A percentile compares a stretch with the other conserved stretches of the same genome.
Conservation (phyloP, 2,113 vertebrate species). For the Zeus faber region DNA sequence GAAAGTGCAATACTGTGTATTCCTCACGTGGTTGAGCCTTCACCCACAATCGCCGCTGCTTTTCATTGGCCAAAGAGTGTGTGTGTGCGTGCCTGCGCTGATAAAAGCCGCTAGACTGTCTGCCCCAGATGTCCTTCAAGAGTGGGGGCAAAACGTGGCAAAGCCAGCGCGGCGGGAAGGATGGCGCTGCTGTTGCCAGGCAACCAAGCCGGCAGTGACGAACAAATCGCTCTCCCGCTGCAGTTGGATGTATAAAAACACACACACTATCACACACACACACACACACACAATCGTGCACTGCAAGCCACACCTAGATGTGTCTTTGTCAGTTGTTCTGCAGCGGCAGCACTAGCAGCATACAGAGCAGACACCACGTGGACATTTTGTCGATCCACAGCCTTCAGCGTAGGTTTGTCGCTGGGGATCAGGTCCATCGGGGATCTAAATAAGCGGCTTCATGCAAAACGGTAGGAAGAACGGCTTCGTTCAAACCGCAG, state of each 20-base stretch:
- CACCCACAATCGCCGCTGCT: background rate
- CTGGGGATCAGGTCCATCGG: too few species aligned
- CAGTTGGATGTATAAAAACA: conserved; percentile 13
- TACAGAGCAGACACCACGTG: too few species aligned
- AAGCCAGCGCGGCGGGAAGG: conserved; percentile 35
- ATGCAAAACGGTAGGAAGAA: too few species aligned
- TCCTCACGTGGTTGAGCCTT: too few species aligned
- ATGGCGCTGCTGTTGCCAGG: conserved; percentile 70
- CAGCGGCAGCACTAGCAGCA: conserved; percentile 44
- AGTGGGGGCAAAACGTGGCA: conserved; percentile 32
- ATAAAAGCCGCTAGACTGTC: background rate
- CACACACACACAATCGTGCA: conserved; percentile 9
- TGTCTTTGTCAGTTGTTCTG: conserved; percentile 27
- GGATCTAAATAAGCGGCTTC: too few species aligned
- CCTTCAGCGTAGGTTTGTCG: too few species aligned
- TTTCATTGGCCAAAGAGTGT: background rate
- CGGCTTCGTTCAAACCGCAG: too few species aligned
- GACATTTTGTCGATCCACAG: too few species aligned
- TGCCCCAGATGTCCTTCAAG: conserved; percentile 36
- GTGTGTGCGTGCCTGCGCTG: conserved; percentile 1
- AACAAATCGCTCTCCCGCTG: conserved; percentile 21
- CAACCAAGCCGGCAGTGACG: conserved; percentile 57
- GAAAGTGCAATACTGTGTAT: too few species aligned
- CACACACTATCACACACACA: conserved; percentile 6
- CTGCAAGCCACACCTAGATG: conserved; percentile 53